Conservation (phyloP, 2,797 vertebrate species). For the Esox masquinongy region DNA sequence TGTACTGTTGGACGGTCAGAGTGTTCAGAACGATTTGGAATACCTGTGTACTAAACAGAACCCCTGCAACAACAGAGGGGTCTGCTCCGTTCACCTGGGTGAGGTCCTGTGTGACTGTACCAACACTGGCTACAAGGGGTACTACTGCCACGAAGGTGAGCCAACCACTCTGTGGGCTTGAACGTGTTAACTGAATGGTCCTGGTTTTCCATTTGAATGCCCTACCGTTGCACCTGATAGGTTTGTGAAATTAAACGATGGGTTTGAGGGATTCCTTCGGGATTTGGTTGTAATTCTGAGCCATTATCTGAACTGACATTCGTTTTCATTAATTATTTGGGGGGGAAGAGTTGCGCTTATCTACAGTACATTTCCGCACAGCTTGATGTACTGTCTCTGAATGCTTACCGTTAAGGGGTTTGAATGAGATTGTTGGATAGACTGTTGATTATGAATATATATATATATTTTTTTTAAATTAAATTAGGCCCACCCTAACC, state of each 20-base stretch:
- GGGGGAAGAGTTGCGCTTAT: conserved; percentile 39
- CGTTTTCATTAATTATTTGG: conserved; percentile 40
- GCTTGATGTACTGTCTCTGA: conserved; percentile 28
- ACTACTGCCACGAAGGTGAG: conserved; percentile 93
- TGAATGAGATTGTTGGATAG: conserved; percentile 29
- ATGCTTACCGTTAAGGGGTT: conserved; percentile 20
- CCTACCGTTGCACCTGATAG: neutral
- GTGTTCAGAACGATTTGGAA: conserved; percentile 83
- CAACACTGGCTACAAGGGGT: conserved; percentile 84
- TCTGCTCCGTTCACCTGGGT: conserved; percentile 78
- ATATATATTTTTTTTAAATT: too few species aligned
- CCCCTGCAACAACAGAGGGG: conserved; percentile 84
- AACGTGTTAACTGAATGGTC: neutral
- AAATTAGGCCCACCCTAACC: neutral
- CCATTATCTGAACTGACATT: conserved; percentile 30
- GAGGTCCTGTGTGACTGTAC: conserved; percentile 87
- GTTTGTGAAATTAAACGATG: conserved; percentile 33
- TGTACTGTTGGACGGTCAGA: conserved; percentile 84
- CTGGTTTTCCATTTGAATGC: neutral
- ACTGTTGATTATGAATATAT: too few species aligned
- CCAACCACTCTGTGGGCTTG: conserved; percentile 13
- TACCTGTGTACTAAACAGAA: conserved; percentile 80
- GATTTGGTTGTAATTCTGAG: conserved; percentile 28
- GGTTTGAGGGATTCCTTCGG: conserved; percentile 27
- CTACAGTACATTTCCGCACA: conserved; percentile 20